These are phyloP conservation scores for Urocyon cinereoargenteus DNA, from an alignment of 2,797 vertebrate genomes.

Conservation along the genomic window DNA sequence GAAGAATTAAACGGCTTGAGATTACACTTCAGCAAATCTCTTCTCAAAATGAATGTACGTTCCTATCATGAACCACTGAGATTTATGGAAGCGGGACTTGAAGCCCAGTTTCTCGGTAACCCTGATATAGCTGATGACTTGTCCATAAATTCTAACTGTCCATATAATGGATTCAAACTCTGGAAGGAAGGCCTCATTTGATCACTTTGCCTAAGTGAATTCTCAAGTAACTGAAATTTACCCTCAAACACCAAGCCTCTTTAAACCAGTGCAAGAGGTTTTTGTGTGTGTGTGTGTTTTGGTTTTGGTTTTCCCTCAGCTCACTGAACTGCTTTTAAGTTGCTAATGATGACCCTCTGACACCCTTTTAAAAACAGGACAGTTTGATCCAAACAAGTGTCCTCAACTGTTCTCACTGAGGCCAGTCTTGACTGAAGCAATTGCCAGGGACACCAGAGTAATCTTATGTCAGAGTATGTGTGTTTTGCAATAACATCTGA, in stretches of 20 bases:
- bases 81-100: neutral
- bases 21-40: constrained; percentile 80
- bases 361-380: neutral
- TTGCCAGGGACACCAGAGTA: neutral
- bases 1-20: constrained; percentile 78
- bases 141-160: neutral
- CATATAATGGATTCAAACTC: neutral
- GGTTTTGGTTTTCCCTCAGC: neutral
- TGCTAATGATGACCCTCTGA: neutral
- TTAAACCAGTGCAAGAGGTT: neutral
- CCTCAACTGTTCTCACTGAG: neutral
- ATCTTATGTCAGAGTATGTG: neutral
- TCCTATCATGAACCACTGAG: neutral
- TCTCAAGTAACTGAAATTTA: constrained; percentile 2
- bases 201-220: neutral
- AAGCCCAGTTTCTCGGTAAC: neutral
- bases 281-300: neutral
- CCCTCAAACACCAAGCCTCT: neutral
- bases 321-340: neutral
- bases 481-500: neutral
- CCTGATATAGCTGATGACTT: neutral
- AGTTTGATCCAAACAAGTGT: neutral
- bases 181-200: neutral
- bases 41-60: constrained; percentile 84
- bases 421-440: neutral